Base-by-base conservation (phyloP, 2,888 invertebrate genomes). In the Stratiomys singularior region DNA sequence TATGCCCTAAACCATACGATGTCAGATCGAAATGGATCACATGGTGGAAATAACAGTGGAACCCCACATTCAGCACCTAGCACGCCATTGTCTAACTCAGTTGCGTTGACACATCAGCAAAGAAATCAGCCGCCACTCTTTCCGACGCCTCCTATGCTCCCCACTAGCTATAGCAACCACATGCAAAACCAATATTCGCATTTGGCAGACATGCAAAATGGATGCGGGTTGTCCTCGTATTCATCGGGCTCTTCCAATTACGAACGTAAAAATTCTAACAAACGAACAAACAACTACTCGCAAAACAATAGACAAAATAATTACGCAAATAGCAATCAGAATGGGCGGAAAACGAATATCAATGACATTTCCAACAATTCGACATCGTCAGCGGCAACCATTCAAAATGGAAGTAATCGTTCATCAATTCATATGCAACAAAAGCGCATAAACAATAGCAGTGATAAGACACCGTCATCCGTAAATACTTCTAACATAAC, bases 31-130 rank as follows among this genome's bases (percentile, higher is more conserved):
- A 77, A 69, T 60, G 69, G 46, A 27, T 77, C 44, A n/a, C 79
- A 79, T 64, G 76, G 60, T 1, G 74, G 58, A 23, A 30, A 74
- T n/a, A 81, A 81, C 21, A 83, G 78, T 47, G 80, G 81, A 25
- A 80, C 84, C 1, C 85, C 87, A 1, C 87, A 87, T 77, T 87
- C 87, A 44, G 85, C 87, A 25, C 86, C 87, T 4, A 86, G 86
- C 76, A 87, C 87, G n/a, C 87, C 87, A 25, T 83, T 84, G 76
- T 84, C 85, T 7, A 78, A 80, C 76, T 80, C 83, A 27, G 52
- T 80, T 25, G 78, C 81, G 27, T 37, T 76, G 30, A 13, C 79
- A 4, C 77, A 78, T 44, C 83, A 83, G 37, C 82, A 83, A 15
- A 86, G 87, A 82, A 81, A 82, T 80, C 85, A 85, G 23, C 86